phyloP scores from a whole-genome alignment of 1,140 invertebrate genomes.

The Eubasilissa regina region DNA sequence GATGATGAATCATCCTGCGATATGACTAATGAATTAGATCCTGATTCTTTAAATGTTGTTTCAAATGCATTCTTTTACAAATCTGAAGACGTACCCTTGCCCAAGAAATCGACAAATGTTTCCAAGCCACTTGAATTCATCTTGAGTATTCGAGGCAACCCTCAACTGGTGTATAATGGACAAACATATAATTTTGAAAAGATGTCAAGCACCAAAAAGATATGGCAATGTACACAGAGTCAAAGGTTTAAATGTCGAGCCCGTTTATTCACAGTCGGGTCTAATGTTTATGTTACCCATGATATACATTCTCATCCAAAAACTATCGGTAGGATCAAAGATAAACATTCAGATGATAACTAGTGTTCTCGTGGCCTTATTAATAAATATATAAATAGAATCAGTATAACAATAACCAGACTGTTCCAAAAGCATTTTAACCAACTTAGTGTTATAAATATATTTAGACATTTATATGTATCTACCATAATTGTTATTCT shows the following conservation, averaged over 20 bases:
- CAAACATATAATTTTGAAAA: slow-evolving; percentile 59
- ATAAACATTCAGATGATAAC: background rate
- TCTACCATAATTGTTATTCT: too few species aligned
- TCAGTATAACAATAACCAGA: too few species aligned
- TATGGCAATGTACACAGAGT: slow-evolving; percentile 55
- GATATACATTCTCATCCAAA: slow-evolving; percentile 55
- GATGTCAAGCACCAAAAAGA: slow-evolving; percentile 47
- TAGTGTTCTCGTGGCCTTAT: too few species aligned
- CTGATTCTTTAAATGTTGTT: background rate
- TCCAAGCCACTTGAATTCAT: slow-evolving; percentile 51
- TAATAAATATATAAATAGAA: too few species aligned
- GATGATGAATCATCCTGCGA: slow-evolving; percentile 29
- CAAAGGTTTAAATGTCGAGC: slow-evolving; percentile 53
- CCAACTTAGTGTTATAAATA: too few species aligned
- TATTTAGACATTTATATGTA: too few species aligned
- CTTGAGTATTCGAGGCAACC: slow-evolving; percentile 53
- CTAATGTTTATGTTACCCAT: slow-evolving; percentile 44
- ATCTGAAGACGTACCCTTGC: background rate
- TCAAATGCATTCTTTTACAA: background rate
- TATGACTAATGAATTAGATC: slow-evolving; percentile 16
- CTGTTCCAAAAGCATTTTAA: too few species aligned
- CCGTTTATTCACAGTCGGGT: slow-evolving; percentile 50
- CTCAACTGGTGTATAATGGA: slow-evolving; percentile 56
- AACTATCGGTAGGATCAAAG: slow-evolving; percentile 32
- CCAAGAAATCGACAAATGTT: background rate